Evolutionary conservation across 2,888 invertebrate species (phyloP).

Genomic region (Poecilobothrus nobilitatus): DNA sequence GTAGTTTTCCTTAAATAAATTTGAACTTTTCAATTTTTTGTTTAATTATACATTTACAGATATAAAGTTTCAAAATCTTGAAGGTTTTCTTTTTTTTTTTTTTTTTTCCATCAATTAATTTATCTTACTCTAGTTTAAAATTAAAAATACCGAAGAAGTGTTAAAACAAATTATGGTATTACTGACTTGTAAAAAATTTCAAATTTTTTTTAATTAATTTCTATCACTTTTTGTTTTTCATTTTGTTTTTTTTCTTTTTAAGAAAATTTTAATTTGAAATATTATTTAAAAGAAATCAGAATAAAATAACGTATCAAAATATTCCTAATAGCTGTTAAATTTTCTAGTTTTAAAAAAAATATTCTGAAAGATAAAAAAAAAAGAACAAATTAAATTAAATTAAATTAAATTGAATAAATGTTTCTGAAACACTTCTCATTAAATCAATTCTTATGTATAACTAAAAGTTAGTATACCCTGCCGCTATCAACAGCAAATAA

Average conservation of each 20-base stretch:
- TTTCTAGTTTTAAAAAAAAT: not conserved
- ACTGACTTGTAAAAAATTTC: constrained; percentile 5
- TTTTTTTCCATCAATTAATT: not conserved
- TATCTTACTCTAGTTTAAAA: not conserved
- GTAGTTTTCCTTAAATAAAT: too few species aligned
- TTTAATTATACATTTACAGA: too few species aligned
- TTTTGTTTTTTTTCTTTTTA: too few species aligned
- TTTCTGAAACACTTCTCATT: not conserved
- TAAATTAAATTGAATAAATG: constrained; percentile 1
- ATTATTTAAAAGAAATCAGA: too few species aligned
- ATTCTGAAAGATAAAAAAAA: not conserved
- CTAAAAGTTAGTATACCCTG: too few species aligned
- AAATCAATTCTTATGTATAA: not conserved
- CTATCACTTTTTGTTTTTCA: too few species aligned
- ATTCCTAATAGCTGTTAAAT: not conserved
- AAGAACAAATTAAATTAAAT: not conserved
- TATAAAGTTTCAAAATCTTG: too few species aligned
- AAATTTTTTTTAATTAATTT: not conserved
- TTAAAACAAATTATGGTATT: constrained; percentile 7
- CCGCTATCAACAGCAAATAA: not conserved
- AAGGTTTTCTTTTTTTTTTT: too few species aligned
- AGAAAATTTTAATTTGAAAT: too few species aligned
- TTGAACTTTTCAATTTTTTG: too few species aligned
- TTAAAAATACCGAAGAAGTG: constrained; percentile 1
- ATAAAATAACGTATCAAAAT: not conserved